phyloP scores from a whole-genome alignment of 2,113 vertebrate species.

The Calypte anna region DNA sequence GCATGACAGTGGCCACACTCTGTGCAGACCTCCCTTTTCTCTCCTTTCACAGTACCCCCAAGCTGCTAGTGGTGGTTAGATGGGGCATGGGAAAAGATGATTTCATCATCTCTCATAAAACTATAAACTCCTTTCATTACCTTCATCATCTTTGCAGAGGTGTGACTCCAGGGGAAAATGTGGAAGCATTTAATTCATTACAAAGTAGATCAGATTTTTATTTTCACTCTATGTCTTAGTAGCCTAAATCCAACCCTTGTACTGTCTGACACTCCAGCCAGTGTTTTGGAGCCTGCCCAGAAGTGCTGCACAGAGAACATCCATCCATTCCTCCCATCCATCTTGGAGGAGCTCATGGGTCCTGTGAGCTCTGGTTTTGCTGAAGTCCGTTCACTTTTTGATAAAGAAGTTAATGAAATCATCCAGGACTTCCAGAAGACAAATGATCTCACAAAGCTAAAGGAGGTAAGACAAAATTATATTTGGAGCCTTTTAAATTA shows the following conservation, averaged over 20 bases:
- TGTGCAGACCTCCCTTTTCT: neutral
- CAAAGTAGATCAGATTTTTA: neutral
- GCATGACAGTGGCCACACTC: no score
- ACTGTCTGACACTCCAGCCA: slow-evolving; percentile 67
- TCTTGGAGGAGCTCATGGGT: slow-evolving; percentile 93
- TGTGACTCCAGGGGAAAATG: neutral
- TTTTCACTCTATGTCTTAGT: neutral
- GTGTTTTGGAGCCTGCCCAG: slow-evolving; percentile 80
- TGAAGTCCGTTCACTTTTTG: slow-evolving; percentile 83
- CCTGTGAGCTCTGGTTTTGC: slow-evolving; percentile 89
- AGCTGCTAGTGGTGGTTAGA: neutral
- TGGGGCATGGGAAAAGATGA: neutral
- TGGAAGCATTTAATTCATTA: fast-evolving
- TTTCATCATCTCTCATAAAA: neutral
- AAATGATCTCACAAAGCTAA: slow-evolving; percentile 68
- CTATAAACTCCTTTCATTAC: neutral
- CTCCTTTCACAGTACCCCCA: neutral
- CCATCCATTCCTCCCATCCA: slow-evolving; percentile 83
- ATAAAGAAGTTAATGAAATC: slow-evolving; percentile 82
- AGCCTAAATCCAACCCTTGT: neutral
- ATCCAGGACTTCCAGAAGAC: slow-evolving; percentile 77
- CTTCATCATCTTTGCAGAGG: neutral
- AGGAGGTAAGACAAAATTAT: slow-evolving; percentile 75
- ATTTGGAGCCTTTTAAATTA: neutral
- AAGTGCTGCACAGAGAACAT: slow-evolving; percentile 81